Percentiles rank a stretch among this genome's conserved stretches.
Evolutionary conservation across 2,113 vertebrate species (phyloP).

Genomic region (Callaeas wilsoni): DNA sequence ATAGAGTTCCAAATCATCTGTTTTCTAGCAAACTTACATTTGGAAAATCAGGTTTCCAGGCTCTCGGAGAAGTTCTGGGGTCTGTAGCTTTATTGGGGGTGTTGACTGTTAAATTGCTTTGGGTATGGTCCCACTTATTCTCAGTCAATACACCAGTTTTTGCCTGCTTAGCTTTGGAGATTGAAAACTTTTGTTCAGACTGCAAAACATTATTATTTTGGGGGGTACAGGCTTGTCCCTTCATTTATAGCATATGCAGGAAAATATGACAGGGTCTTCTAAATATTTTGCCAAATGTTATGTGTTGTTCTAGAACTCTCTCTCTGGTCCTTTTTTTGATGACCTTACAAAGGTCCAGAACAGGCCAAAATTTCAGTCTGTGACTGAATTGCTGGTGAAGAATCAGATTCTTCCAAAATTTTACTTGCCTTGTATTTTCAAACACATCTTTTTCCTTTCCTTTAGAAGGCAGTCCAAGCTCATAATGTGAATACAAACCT

Average conservation of each 20-base stretch:
- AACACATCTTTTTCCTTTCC: neutral
- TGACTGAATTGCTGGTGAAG: neutral
- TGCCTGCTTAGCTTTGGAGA: neutral
- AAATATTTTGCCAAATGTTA: neutral
- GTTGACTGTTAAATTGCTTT: neutral
- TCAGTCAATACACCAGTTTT: neutral
- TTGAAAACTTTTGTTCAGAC: neutral
- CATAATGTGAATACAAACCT: neutral
- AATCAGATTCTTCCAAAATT: neutral
- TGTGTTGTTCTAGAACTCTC: neutral
- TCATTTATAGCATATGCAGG: neutral
- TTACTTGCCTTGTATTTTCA: neutral
- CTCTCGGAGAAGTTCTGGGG: neutral
- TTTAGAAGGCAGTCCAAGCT: neutral
- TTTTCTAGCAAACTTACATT: neutral
- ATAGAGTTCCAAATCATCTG: neutral
- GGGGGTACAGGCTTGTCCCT: accelerated
- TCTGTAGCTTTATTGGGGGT: neutral
- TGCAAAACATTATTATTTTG: neutral
- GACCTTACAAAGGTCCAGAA: neutral
- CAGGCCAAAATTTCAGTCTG: neutral
- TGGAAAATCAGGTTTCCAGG: neutral
- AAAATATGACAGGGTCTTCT: neutral
- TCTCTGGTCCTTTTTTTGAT: neutral
- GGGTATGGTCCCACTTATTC: neutral